Percentiles rank a stretch among this genome's conserved stretches.
Evolutionary conservation across 2,113 vertebrate genomes (phyloP).

Genomic region (Aix galericulata): DNA sequence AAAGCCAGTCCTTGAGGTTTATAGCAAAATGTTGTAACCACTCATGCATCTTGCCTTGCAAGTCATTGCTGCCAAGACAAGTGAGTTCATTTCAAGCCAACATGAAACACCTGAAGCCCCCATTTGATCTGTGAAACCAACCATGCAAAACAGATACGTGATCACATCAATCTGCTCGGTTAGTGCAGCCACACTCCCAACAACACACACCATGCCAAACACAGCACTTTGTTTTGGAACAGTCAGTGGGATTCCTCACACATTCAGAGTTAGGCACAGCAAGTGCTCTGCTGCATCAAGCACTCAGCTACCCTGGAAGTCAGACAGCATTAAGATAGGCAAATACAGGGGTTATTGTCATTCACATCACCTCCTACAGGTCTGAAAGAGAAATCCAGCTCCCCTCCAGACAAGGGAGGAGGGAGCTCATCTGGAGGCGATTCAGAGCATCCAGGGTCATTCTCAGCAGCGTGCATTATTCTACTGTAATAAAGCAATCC

Average conservation of each 20-base stretch:
- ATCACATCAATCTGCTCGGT: accelerated
- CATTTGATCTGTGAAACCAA: not conserved
- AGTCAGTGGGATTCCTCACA: not conserved
- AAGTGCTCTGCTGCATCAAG: not conserved
- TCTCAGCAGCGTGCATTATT: not conserved
- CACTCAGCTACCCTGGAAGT: not conserved
- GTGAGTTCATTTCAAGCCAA: not conserved
- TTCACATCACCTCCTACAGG: accelerated
- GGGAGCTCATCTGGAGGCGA: not conserved
- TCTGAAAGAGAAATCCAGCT: not conserved
- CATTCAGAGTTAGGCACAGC: not conserved
- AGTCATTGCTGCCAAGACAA: not conserved
- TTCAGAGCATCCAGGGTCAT: not conserved
- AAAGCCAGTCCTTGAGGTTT: not conserved
- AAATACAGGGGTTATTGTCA: not conserved
- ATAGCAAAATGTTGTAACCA: not conserved
- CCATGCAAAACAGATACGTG: not conserved
- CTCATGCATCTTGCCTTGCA: not conserved
- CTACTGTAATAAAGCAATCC: not conserved
- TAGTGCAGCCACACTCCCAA: not conserved
- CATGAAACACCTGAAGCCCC: not conserved
- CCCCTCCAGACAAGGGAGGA: not conserved
- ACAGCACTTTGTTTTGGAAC: not conserved
- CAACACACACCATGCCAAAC: not conserved
- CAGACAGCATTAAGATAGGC: not conserved